Base-by-base conservation (phyloP, 2,113 vertebrate genomes). In the Elgaria multicarinata region DNA sequence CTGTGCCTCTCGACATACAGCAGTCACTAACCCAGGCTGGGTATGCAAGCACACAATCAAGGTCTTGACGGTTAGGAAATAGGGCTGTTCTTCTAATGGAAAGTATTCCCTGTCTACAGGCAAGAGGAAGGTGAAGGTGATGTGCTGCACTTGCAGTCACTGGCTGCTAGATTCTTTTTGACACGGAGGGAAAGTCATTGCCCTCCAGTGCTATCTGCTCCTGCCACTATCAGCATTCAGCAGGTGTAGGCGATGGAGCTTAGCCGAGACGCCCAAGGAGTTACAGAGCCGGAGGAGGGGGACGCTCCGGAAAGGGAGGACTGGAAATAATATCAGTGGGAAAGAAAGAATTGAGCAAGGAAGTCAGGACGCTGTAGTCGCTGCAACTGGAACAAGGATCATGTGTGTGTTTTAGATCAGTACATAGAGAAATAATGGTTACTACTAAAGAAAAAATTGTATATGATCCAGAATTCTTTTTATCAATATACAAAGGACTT, bases 321-420 rank as follows among this genome's bases (percentile, higher is more conserved):
- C 72, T 74, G 83, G 84, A 87, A 95, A 87, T 50, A 74, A 44
- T 67, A 89, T 87, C 77, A 22, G 92, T 58, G 39, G 94, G 67
- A 79, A 77, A 20, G 39, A 20, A 20, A 31, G 42, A 75, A 46
- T 18, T 76, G 69, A 94, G 90, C 7, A 55, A 86, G 93, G 69
- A 91, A 95, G 90, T 86, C 0, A 0, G 67, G 74, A 72, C 91
- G 94, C 80, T 91, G 91, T 81, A 91, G 92, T 80, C 69, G 67
- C 84, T 85, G 93, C 91, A 91, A 93, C 93, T 95, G 86, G 83
- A 95, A 95, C 93, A 95, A 50, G 94, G 93, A 67, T 50, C 8
- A 50, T 50, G 46, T 50, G 46, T 50, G 46, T 50, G 46, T 50
- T 50, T n/a, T n/a, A n/a, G n/a, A n/a, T n/a, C n/a, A n/a, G n/a